Evolutionary conservation across 1,140 invertebrate species (phyloP).

Genomic region (Drosophila nebulosa): DNA sequence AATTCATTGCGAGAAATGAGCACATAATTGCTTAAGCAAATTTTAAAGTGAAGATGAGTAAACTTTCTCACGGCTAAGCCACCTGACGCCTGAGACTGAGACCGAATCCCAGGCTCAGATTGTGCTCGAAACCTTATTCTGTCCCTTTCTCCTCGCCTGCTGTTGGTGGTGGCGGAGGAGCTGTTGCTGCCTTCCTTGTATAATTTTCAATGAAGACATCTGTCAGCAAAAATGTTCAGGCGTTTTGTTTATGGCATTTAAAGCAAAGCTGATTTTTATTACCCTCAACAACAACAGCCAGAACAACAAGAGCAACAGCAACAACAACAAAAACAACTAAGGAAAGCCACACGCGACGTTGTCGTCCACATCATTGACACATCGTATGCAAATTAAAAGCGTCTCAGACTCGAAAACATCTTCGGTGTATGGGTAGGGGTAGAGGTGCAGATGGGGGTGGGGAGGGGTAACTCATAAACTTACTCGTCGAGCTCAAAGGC

Average conservation of each 20-base stretch:
- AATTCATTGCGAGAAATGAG: neutral
- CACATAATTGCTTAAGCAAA: neutral
- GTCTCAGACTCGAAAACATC: constrained; percentile 37
- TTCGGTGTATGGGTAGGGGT: neutral
- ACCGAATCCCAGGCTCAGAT: constrained; percentile 1
- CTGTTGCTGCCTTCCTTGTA: constrained; percentile 32
- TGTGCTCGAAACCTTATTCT: neutral
- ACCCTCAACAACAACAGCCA: constrained; percentile 48
- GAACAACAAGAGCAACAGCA: constrained; percentile 49
- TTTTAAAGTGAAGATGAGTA: constrained; percentile 11
- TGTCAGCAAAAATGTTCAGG: constrained; percentile 79
- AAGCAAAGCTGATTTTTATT: constrained; percentile 79
- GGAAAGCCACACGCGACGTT: constrained; percentile 69
- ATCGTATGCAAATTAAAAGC: constrained; percentile 79
- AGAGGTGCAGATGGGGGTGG: neutral
- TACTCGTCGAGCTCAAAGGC: neutral
- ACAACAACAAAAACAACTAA: constrained; percentile 22
- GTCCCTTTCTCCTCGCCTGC: neutral
- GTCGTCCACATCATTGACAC: constrained; percentile 73
- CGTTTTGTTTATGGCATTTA: constrained; percentile 79
- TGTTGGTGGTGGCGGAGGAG: neutral
- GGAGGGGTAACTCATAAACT: constrained; percentile 28
- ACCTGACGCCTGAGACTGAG: constrained; percentile 57
- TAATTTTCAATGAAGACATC: constrained; percentile 81
- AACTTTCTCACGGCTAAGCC: constrained; percentile 72